Evolutionary conservation across 1,140 invertebrate genomes (phyloP), one percentile per base, ranked within the genome.

Genomic region (Cotesia typhae): DNA sequence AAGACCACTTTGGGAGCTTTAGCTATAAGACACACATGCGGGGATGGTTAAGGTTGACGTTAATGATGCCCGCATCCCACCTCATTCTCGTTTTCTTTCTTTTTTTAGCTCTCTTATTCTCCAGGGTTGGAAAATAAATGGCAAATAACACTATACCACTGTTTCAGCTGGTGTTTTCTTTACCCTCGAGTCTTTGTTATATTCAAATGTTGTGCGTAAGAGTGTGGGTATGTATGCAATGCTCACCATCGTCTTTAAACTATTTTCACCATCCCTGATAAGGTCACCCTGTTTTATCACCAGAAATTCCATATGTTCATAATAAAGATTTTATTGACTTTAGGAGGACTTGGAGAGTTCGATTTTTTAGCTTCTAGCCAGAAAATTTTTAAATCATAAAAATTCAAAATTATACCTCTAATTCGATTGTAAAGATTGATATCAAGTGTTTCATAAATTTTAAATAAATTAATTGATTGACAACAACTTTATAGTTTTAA

Each of bases 51-150:
- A 83, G 80, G 83, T 76, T 75, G 76, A 79, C 82, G 82, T 84
- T 84, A 83, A 84, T 84, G 81, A 83, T 82, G 80, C 82, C 81
- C 82, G 80, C 80, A 80, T 83, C 78, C 72, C 74, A 51, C 47
- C 52, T 63, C 72, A 63, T 52, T 63, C 68, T 51, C 57, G 63
- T 47, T 60, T 6, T 38, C 10, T 51, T 9, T 17, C 20, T 65
- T 17, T 51, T 17, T 69, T 17, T 69, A 12, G 51, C 14, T n/a
- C 20, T 76, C 76, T 70, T 70, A 20, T 59, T 69, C 53, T 55
- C 74, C 57, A 70, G 63, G 67, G 76, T 64, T 72, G 71, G 70
- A 77, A 81, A 82, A 83, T 82, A 79, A 80, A 84, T 81, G 79
- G 77, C 70, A 61, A 74, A 47, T 17, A 59, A 52, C 52, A 10